phyloP scores from a whole-genome alignment of 1,140 invertebrate genomes.

The Octopus sinensis region DNA sequence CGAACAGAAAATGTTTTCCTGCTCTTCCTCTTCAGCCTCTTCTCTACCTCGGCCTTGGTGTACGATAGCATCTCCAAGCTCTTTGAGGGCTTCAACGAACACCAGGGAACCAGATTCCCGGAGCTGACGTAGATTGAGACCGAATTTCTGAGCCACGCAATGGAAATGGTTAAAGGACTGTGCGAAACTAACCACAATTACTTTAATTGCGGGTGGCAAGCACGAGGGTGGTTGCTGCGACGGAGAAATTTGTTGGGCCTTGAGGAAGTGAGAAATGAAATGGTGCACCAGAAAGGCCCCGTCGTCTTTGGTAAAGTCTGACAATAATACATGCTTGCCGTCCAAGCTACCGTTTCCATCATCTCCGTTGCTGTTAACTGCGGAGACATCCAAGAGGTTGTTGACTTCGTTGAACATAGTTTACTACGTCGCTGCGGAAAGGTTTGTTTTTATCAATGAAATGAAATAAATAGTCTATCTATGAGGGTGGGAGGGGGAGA shows the following conservation, averaged over 20 bases:
- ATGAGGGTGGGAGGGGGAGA: no score
- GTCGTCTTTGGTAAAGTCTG: constrained; percentile 25
- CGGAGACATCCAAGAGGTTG: constrained; percentile 19
- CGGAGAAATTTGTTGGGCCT: neutral
- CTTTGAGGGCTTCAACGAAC: constrained; percentile 39
- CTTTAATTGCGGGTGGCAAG: constrained; percentile 14
- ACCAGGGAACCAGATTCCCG: constrained; percentile 28
- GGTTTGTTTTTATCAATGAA: no score
- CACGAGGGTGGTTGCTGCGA: neutral
- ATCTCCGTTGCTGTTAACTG: neutral
- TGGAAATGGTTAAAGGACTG: constrained; percentile 42
- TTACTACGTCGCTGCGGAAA: neutral
- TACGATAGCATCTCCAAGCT: constrained; percentile 13
- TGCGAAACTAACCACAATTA: constrained; percentile 30
- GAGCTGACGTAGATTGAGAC: constrained; percentile 30
- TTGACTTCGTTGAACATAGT: constrained; percentile 31
- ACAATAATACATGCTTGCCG: constrained; percentile 23
- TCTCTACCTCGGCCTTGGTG: neutral
- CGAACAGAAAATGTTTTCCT: neutral
- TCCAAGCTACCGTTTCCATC: constrained; percentile 9
- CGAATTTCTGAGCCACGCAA: constrained; percentile 37
- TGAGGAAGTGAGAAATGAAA: constrained; percentile 29
- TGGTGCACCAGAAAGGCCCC: constrained; percentile 36
- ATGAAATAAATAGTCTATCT: no score
- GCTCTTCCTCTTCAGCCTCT: neutral